A percentile compares a stretch with the other conserved stretches of the same genome.
Evolutionary conservation across 1,140 invertebrate species (phyloP).

Genomic region (Ceratitis capitata): DNA sequence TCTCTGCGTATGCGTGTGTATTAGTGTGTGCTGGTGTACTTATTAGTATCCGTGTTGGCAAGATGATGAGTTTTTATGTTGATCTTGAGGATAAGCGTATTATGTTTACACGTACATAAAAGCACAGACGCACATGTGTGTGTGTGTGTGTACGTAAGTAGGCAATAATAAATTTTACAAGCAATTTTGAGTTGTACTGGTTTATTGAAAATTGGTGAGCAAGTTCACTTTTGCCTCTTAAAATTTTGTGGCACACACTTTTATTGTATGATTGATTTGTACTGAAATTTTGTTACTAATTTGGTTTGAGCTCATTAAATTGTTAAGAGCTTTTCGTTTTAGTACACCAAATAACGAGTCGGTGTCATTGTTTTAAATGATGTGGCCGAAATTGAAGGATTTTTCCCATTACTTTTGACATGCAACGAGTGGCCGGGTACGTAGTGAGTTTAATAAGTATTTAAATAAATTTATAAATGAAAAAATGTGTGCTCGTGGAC

Average conservation of each 20-base stretch:
- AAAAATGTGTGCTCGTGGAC: too few species aligned
- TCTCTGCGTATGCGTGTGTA: neutral
- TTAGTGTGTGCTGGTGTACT: neutral
- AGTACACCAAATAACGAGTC: too few species aligned
- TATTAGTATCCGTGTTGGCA: neutral
- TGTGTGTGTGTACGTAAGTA: neutral
- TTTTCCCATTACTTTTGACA: too few species aligned
- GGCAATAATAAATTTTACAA: constrained; percentile 13
- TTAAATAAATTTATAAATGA: too few species aligned
- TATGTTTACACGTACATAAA: neutral
- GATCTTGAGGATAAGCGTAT: neutral
- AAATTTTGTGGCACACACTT: neutral
- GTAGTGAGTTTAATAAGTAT: too few species aligned
- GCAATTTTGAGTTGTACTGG: neutral
- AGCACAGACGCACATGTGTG: neutral
- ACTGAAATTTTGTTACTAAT: neutral
- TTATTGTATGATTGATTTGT: neutral
- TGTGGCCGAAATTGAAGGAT: too few species aligned
- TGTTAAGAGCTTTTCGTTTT: neutral
- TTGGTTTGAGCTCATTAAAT: neutral
- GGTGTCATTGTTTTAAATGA: too few species aligned
- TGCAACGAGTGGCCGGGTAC: too few species aligned
- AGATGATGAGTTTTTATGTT: constrained; percentile 8
- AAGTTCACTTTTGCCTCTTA: neutral
- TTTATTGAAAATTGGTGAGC: neutral